Evolutionary conservation across 2,888 invertebrate species (phyloP).

Genomic region (Epinotia bilunana): DNA sequence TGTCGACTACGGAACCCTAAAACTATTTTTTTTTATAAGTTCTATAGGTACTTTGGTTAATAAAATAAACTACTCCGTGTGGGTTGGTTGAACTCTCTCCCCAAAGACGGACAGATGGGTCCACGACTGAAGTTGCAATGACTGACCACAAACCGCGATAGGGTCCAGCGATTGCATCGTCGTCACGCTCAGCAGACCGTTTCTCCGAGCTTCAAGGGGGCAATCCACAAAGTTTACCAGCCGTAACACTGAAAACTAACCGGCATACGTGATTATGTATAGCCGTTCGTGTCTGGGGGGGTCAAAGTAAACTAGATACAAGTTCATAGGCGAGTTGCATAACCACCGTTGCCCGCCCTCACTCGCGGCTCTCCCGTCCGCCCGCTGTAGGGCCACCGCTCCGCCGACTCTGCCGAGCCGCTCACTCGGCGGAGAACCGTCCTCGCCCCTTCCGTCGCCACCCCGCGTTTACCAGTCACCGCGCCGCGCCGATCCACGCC

Average conservation of each 20-base stretch:
- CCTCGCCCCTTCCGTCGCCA: conserved; percentile 31
- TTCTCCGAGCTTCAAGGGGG: conserved; percentile 4
- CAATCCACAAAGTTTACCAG: neutral
- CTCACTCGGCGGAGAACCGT: conserved; percentile 44
- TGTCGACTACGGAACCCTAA: too few relatives aligned
- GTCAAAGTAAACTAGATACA: neutral
- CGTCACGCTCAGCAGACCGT: conserved; percentile 35
- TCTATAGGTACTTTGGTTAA: neutral
- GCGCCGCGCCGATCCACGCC: conserved; percentile 55
- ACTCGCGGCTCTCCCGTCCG: conserved; percentile 10
- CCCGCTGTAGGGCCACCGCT: conserved; percentile 46
- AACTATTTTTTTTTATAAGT: too few relatives aligned
- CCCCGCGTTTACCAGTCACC: conserved; percentile 41
- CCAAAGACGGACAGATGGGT: conserved; percentile 12
- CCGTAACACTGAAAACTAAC: neutral
- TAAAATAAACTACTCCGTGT: neutral
- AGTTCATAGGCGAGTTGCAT: neutral
- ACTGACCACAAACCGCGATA: conserved; percentile 43
- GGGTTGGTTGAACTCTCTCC: conserved; percentile 28
- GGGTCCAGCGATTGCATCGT: conserved; percentile 38
- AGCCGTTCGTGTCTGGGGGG: conserved; percentile 46
- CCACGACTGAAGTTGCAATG: conserved; percentile 30
- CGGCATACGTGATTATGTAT: conserved; percentile 28
- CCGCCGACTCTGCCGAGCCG: conserved; percentile 57
- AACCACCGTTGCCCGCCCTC: neutral